Evolutionary conservation across 1,140 invertebrate genomes (phyloP).

Genomic region (Araneus ventricosus): DNA sequence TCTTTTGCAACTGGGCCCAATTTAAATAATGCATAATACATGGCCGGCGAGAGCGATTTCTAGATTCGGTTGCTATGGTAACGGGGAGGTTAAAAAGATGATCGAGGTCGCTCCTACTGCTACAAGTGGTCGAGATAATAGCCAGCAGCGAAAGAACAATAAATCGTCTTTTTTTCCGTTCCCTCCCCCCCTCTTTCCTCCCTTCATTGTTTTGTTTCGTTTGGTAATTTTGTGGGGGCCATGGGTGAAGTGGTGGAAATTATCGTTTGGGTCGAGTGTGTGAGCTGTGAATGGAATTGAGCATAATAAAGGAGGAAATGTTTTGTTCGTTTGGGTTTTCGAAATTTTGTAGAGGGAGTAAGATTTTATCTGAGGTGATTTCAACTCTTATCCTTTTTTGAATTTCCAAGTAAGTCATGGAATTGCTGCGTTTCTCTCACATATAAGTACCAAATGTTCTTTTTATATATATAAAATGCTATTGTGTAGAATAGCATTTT

Average conservation of each 20-base stretch:
- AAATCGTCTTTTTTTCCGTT: background rate
- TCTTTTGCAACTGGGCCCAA: background rate
- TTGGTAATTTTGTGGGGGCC: background rate
- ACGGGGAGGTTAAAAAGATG: slow-evolving; percentile 9
- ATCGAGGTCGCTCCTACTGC: background rate
- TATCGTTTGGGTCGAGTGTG: background rate
- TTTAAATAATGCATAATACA: slow-evolving; percentile 27
- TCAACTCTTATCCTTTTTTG: too few species aligned
- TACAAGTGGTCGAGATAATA: slow-evolving; percentile 38
- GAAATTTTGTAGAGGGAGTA: too few species aligned
- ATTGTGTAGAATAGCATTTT: too few species aligned
- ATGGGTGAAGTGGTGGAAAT: background rate
- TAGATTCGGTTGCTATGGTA: slow-evolving; percentile 26
- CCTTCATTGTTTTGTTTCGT: background rate
- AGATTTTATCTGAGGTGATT: too few species aligned
- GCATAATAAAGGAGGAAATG: too few species aligned
- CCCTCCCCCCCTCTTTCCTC: background rate
- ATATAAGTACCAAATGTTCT: too few species aligned
- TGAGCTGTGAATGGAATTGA: background rate
- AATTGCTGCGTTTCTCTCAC: too few species aligned
- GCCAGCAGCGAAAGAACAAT: background rate
- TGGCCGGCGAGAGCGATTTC: background rate
- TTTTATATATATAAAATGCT: too few species aligned
- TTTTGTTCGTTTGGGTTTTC: too few species aligned
- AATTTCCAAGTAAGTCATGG: too few species aligned